Base-by-base conservation (phyloP, 2,797 vertebrate genomes). In the Oreonectes daqikongensis region DNA sequence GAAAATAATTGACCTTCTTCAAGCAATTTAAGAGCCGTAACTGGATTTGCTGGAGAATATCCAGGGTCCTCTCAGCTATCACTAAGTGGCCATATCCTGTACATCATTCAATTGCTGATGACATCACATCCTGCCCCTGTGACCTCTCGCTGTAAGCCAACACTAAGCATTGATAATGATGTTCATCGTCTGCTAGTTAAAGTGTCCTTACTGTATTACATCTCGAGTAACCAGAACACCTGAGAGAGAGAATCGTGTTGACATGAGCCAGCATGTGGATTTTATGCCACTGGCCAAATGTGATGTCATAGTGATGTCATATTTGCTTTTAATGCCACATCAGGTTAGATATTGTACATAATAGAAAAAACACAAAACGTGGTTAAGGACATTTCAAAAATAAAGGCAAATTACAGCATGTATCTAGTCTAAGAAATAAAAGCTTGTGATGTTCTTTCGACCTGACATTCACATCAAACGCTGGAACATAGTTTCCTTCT, bases 41-140 rank as follows among this genome's bases (percentile, higher is more conserved):
- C 2, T 28, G 6, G 7, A 14, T 35, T 61, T 30, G 3, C 30
- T 46, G 14, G 17, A 17, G 15, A n/a, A n/a, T 11, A 63, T 40
- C 35, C 38, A 5, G 30, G n/a, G 52, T 32, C 64, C 11, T 30
- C 48, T 75, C 66, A 42, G 67, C n/a, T 70, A 38, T 40, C 50
- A 28, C 69, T 81, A 63, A 80, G 69, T 69, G 69, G 35, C 77
- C 67, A 60, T 77, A 38, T 81, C 55, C 63, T 72, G 67, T 35
- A 68, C 61, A 38, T 67, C n/a, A 77, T 76, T 60, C 26, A 32
- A 26, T 81, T 65, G 38, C 35, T 65, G 53, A 66, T 12, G 18
- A 79, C 69, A 79, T 69, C 67, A 63, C 32, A 50, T 79, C 69
- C 69, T 65, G 72, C 2, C 22, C 35, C 24, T 4, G 1, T 74